Evolutionary conservation across 2,888 invertebrate genomes (phyloP).

Genomic region (Tipula helvola): DNA sequence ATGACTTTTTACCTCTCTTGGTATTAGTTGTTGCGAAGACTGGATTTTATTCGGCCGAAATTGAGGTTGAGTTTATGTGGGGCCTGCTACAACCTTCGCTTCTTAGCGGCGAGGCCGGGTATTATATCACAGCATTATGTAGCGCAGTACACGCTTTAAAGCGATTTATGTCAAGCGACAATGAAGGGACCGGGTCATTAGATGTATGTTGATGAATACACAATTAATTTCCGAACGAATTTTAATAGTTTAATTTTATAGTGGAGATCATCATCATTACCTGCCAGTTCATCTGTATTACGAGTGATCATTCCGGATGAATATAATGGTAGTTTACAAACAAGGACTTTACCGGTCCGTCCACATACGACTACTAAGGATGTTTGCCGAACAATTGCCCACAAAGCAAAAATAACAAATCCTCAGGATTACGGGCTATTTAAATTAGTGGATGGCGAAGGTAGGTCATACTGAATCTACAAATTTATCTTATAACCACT

Average conservation of each 20-base stretch:
- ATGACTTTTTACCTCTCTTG: constrained; percentile 82
- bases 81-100: constrained; percentile 82
- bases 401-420: constrained; percentile 90
- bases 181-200: constrained; percentile 32
- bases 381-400: constrained; percentile 88
- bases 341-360: constrained; percentile 83
- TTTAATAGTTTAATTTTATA: constrained; percentile 17
- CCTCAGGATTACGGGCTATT: constrained; percentile 93
- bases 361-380: constrained; percentile 89
- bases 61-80: constrained; percentile 95
- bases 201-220: constrained; percentile 26
- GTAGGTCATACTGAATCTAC: constrained; percentile 34
- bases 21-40: constrained; percentile 86
- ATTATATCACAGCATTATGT: constrained; percentile 86
- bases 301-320: constrained; percentile 92
- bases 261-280: constrained; percentile 44
- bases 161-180: constrained; percentile 34
- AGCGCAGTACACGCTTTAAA: constrained; percentile 59
- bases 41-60: constrained; percentile 81
- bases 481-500: background rate
- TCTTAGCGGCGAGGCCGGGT: constrained; percentile 85
- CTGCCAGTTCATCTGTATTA: constrained; percentile 56
- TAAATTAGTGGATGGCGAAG: constrained; percentile 79
- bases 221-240: background rate
- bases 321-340: constrained; percentile 78